Percentiles rank a stretch among this genome's conserved stretches.
Conservation (phyloP, 2,797 vertebrate genomes). For the Sarcoramphus papa region DNA sequence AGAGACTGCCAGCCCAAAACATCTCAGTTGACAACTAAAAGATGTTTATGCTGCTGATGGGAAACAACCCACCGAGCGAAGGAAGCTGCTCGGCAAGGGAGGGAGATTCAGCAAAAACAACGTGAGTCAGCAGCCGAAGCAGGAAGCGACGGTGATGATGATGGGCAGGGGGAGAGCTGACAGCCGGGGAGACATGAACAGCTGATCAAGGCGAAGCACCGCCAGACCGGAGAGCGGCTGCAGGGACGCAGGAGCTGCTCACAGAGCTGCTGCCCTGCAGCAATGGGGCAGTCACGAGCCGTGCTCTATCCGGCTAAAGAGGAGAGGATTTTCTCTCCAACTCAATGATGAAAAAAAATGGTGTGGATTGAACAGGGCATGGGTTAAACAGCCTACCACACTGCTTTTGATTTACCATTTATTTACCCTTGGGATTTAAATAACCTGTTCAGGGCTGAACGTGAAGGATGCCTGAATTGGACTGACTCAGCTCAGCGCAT, state of each 20-base stretch:
- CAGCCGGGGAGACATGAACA: background rate
- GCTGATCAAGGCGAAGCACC: background rate
- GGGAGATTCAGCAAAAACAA: background rate
- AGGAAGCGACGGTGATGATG: accelerated
- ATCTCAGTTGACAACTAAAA: background rate
- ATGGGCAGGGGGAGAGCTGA: background rate
- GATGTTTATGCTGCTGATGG: background rate
- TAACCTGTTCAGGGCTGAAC: background rate
- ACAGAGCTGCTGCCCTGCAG: background rate
- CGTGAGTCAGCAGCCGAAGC: background rate
- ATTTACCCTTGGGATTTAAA: background rate
- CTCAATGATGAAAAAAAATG: background rate
- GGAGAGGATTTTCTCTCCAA: background rate
- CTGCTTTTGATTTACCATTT: background rate
- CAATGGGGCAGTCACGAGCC: background rate
- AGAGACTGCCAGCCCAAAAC: background rate
- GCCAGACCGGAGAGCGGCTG: background rate
- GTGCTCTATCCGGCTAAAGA: background rate
- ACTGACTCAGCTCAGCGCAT: background rate
- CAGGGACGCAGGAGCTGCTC: background rate
- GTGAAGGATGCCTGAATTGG: background rate
- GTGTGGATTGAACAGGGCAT: background rate
- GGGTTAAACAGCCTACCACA: background rate
- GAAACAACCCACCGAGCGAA: accelerated
- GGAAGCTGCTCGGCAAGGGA: background rate